Conservation (phyloP, 2,888 invertebrate genomes). For the Cenopis cana region DNA sequence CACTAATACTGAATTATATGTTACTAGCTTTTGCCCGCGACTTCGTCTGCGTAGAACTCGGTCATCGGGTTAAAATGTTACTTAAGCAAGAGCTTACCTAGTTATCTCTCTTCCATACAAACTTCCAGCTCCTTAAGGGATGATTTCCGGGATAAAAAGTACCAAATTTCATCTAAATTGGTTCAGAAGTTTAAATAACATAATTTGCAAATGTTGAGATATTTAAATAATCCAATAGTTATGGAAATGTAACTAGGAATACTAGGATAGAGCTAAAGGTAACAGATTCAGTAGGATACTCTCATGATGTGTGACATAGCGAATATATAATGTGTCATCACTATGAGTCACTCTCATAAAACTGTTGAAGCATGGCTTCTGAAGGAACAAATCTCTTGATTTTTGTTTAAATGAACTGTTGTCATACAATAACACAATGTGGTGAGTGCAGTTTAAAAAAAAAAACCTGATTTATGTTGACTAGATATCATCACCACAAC, state of each 20-base stretch:
- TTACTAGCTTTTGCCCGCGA: too few species aligned
- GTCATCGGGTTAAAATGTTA: too few species aligned
- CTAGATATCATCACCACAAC: too few species aligned
- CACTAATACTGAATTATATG: too few species aligned
- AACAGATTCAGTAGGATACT: neutral
- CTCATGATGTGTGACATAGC: neutral
- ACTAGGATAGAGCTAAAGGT: neutral
- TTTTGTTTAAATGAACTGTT: neutral
- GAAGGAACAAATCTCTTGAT: neutral
- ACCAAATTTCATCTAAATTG: too few species aligned
- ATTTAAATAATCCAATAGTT: neutral
- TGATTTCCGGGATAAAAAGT: too few species aligned
- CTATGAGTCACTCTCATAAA: conserved; percentile 15
- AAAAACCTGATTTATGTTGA: neutral
- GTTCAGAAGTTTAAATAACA: too few species aligned
- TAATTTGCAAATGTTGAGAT: neutral
- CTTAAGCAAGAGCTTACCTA: too few species aligned
- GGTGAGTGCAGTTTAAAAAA: neutral
- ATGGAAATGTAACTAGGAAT: too few species aligned
- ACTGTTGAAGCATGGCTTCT: neutral
- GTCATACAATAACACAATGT: neutral
- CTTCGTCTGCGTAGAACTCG: too few species aligned
- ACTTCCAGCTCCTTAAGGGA: too few species aligned
- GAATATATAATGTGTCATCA: conserved; percentile 10
- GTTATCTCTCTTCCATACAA: too few species aligned